Base-by-base conservation (phyloP, 2,113 vertebrate genomes). In the Galemys pyrenaicus region DNA sequence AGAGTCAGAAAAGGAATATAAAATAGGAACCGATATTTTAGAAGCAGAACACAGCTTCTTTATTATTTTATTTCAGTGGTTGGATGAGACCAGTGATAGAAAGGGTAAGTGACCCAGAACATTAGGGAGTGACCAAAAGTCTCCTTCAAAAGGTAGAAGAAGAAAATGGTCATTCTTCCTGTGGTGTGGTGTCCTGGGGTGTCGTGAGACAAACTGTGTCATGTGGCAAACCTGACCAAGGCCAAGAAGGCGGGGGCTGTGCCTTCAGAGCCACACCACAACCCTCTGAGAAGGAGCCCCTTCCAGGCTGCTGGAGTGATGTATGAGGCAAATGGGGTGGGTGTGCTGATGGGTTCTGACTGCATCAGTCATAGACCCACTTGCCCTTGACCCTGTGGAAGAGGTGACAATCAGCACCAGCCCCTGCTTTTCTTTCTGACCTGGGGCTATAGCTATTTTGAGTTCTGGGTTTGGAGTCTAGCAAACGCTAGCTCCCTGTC, bases 361-460 rank as follows among this genome's bases (percentile, higher is more conserved):
- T 37, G 8, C 39, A 49, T 49, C 70, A 6, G 35, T 58, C 70
- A 9, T 4, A 39, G 70, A 35, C n/a, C 28, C 54, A 6, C 35
- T 17, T 46, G 10, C 49, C 49, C n/a, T 32, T 56, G 1, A 0
- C 19, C 51, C 87, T 22, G 0, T 0, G 1, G 8, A 28, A 37
- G 32, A 8, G 15, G 67, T 3, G 37, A 71, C 60, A 17, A 3
- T n/a, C 35, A 35, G 87, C 22, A 0, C 46, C 1, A 3, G 2
- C 51, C 24, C 20, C 51, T 6, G 12, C 70, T 73, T 35, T 37
- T 17, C 8, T 17, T 65, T 39, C 35, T 60, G 62, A 35, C 26
- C 11, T 17, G 32, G 9, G 46, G 22, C 15, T 2, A 0, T 17
- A 32, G 67, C 58, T 13, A 24, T 16, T 16, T 5, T 15, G 3